phyloP scores from a whole-genome alignment of 2,797 vertebrate species.

The Diglossa cyanea region DNA sequence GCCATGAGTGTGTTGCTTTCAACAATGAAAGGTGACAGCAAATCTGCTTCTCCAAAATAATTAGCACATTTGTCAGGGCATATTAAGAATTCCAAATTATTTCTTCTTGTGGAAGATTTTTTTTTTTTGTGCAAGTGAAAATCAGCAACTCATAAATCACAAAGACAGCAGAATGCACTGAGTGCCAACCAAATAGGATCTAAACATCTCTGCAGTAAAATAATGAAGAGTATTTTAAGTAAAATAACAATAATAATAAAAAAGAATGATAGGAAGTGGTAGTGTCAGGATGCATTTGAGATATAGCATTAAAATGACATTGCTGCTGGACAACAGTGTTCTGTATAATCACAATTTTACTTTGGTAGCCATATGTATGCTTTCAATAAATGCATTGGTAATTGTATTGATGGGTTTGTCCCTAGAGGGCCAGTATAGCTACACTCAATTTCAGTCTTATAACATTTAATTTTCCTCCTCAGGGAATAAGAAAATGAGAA shows the following conservation, averaged over 20 bases:
- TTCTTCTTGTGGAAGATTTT: background rate
- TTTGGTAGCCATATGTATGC: background rate
- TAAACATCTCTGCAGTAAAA: background rate
- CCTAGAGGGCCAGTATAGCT: background rate
- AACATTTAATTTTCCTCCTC: constrained; percentile 30
- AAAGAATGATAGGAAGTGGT: background rate
- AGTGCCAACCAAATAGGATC: constrained; percentile 2
- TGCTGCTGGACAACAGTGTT: background rate
- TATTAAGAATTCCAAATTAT: constrained; percentile 39
- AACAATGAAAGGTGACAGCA: constrained; percentile 9
- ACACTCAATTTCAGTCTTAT: constrained; percentile 6
- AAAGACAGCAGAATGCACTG: constrained; percentile 7
- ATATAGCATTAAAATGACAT: background rate
- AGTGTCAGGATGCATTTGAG: background rate
- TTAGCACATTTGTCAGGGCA: constrained; percentile 29
- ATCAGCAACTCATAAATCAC: constrained; percentile 53
- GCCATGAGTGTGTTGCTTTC: background rate
- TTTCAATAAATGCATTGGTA: constrained; percentile 11
- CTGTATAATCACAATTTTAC: background rate
- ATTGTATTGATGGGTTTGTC: constrained; percentile 28
- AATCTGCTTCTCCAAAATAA: constrained; percentile 1
- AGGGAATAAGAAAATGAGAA: background rate
- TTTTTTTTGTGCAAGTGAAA: background rate
- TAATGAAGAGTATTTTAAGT: constrained; percentile 14
- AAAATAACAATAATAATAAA: constrained; percentile 21